Evolutionary conservation across 2,797 vertebrate genomes (phyloP), one percentile per base, ranked within the genome.

Genomic region (Smutsia gigantea): DNA sequence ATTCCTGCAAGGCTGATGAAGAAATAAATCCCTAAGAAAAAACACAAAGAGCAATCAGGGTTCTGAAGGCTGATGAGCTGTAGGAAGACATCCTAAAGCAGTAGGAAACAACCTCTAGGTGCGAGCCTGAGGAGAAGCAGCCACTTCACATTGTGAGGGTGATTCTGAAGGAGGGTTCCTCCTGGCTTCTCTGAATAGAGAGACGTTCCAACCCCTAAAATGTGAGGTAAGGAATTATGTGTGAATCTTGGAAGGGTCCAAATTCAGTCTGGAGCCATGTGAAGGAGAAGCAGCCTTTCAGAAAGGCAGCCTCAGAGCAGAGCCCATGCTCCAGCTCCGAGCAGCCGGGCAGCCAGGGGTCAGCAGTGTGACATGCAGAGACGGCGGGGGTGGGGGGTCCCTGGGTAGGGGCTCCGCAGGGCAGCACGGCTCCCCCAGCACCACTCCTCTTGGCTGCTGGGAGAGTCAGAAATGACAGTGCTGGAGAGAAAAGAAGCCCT

Each of bases 341-440:
- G 18, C 46, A 46, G 46, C 46, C 46, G 2, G 46, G 27, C 5
- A 57, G 18, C 6, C 61, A 64, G 1, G 4, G 34, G 29, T 64
- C 25, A 74, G 12, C 9, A 75, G 25, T 23, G 23, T 34, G 31
- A 25, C 9, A 7, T 3, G 11, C 15, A 42, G 46, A 34, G 31
- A 61, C 27, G n/a, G 7, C 39, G 46, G 13, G 31, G 13, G 83
- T 29, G 74, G 66, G 34, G 81, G 39, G 66, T 39, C 18, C 15
- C 68, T 71, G 79, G 11, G 14, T 13, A 3, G n/a, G 27, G 46
- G 34, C 46, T 46, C 46, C 11, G 7, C 27, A 39, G 46, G 46
- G 46, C 5, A n/a, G 37, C 14, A 21, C 59, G 15, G 0, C 9
- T 46, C 18, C 13, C 51, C 5, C 19, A 31, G 12, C 0, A 2